These are phyloP conservation scores for Hormaphis cornu DNA, from an alignment of 1,140 invertebrate species.

Conservation along the genomic window DNA sequence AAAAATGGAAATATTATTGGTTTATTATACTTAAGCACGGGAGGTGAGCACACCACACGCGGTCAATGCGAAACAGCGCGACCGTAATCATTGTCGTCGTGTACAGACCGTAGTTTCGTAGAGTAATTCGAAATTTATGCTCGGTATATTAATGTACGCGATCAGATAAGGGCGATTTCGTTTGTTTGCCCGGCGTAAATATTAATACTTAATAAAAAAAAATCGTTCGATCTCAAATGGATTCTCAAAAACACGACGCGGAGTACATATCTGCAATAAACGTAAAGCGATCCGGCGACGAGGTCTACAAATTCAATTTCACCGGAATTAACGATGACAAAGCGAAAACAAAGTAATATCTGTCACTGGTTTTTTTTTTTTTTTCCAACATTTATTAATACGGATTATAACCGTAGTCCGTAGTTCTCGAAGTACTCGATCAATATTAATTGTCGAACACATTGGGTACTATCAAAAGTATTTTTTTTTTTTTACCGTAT, in stretches of 20 bases:
- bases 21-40: constrained; percentile 16
- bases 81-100: neutral
- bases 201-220: neutral
- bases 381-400: no score
- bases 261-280: constrained; percentile 5
- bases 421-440: no score
- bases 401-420: no score
- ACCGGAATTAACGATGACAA: no score
- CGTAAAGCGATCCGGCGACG: neutral
- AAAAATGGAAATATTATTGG: constrained; percentile 6
- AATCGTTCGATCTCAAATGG: constrained; percentile 14
- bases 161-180: no score
- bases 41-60: no score
- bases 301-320: constrained; percentile 8
- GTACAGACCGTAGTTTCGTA: neutral
- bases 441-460: no score
- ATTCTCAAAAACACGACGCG: neutral
- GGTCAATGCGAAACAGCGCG: neutral
- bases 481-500: no score
- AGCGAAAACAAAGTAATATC: constrained; percentile 8
- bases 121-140: neutral
- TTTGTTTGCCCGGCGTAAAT: no score
- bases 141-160: neutral
- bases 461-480: no score
- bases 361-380: neutral